phyloP scores from a whole-genome alignment of 2,888 invertebrate genomes.

The Cylindroiulus punctatus region DNA sequence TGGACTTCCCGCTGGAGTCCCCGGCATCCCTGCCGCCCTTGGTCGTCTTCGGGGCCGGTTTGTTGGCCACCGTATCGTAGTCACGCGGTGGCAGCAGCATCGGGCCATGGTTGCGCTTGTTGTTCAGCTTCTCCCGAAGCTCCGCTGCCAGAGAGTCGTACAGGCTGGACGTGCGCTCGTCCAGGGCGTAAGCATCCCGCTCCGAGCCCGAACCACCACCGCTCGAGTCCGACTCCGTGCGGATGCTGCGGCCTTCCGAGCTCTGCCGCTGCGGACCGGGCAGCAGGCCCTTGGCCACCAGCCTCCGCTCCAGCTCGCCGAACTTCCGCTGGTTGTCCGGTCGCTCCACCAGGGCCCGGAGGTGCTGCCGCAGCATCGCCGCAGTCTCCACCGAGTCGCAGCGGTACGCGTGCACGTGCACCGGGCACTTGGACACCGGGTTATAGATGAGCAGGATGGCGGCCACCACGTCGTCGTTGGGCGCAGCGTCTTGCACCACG shows the following conservation, averaged over 20 bases:
- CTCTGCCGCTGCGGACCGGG: constrained; percentile 59
- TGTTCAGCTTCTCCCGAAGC: constrained; percentile 77
- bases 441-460: constrained; percentile 93
- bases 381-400: constrained; percentile 95
- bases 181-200: constrained; percentile 52
- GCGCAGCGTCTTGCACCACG: constrained; percentile 77
- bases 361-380: constrained; percentile 82
- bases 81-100: constrained; percentile 91
- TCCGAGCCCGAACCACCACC: constrained; percentile 40
- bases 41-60: constrained; percentile 72
- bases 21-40: constrained; percentile 59
- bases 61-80: constrained; percentile 83
- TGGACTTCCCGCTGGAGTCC: constrained; percentile 82
- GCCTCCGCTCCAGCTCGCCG: constrained; percentile 78
- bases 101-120: constrained; percentile 69
- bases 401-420: constrained; percentile 94
- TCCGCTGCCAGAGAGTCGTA: constrained; percentile 94
- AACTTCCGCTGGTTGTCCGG: constrained; percentile 89
- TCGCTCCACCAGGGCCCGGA: constrained; percentile 81
- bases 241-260: constrained; percentile 60
- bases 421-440: constrained; percentile 91
- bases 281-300: constrained; percentile 67
- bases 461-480: constrained; percentile 87
- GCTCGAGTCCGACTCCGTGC: constrained; percentile 47
- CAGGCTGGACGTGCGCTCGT: constrained; percentile 74